phyloP scores from a whole-genome alignment of 2,888 invertebrate genomes.

The Ctena decussata region DNA sequence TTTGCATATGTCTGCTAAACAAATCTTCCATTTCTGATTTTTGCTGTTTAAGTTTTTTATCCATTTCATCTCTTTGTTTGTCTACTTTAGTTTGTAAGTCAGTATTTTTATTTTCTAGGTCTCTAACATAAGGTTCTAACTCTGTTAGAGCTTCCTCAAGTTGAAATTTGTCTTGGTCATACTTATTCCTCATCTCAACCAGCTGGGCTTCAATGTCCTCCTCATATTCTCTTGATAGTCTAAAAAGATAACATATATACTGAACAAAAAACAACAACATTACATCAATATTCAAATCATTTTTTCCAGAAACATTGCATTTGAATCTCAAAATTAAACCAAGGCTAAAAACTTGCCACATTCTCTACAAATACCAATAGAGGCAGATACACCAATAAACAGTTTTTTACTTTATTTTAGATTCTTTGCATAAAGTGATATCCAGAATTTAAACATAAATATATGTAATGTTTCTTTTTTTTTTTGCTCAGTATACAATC shows the following conservation, averaged over 20 bases:
- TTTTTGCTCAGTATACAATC: no score
- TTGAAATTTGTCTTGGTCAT: conserved; percentile 64
- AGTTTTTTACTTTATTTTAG: no score
- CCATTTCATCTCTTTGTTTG: conserved; percentile 51
- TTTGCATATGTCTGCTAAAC: conserved; percentile 56
- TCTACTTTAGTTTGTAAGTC: conserved; percentile 49
- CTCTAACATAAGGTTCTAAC: conserved; percentile 52
- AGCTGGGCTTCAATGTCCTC: conserved; percentile 59
- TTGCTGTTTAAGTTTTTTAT: conserved; percentile 11
- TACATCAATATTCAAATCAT: no score
- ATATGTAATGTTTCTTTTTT: no score
- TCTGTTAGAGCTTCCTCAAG: conserved; percentile 56
- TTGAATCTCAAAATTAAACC: no score
- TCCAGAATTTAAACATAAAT: no score
- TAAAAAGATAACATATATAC: conserved; percentile 33
- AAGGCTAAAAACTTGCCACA: no score
- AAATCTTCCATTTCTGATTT: conserved; percentile 60
- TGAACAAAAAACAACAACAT: no score
- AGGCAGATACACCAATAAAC: no score
- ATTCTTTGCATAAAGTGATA: no score
- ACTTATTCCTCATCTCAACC: conserved; percentile 51
- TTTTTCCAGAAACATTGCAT: no score
- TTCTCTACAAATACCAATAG: no score
- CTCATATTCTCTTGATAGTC: conserved; percentile 65
- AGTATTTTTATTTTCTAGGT: conserved; percentile 60